Conservation (phyloP, 35 echinoderm and acorn worm species). For the Ptychodera flava region DNA sequence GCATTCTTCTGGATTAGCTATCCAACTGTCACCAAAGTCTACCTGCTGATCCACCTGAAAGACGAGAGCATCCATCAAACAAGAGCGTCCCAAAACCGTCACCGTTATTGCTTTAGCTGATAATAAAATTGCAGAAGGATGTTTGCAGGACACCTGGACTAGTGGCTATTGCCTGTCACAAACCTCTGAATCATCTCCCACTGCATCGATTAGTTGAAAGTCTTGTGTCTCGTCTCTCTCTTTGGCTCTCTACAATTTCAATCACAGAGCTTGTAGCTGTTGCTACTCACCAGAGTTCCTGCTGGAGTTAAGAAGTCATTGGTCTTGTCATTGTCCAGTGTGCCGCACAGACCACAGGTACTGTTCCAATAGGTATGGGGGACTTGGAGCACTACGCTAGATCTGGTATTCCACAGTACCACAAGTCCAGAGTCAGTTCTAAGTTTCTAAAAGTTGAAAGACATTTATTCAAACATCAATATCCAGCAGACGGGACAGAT, state of each 20-base stretch:
- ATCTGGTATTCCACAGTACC: slow-evolving; percentile 4
- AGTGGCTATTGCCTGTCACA: no score
- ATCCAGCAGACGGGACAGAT: neutral
- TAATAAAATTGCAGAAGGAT: no score
- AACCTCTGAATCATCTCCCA: no score
- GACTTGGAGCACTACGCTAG: neutral
- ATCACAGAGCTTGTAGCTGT: no score
- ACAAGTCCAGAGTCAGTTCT: slow-evolving; percentile 17
- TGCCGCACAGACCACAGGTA: slow-evolving; percentile 82
- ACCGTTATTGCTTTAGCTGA: no score
- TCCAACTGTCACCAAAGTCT: slow-evolving; percentile 56
- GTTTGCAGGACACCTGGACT: no score
- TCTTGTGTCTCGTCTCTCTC: no score
- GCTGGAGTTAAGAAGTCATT: slow-evolving; percentile 87
- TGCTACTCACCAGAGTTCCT: slow-evolving; percentile 65
- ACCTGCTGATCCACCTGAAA: slow-evolving; percentile 23
- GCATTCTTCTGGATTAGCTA: slow-evolving; percentile 31
- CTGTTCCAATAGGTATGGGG: neutral
- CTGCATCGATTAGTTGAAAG: no score
- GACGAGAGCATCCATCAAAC: no score
- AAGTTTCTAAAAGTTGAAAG: neutral
- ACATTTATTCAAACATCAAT: neutral
- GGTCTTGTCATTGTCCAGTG: slow-evolving; percentile 80
- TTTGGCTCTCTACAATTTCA: no score
- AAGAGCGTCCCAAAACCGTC: no score